Base-by-base conservation (phyloP, 1,140 invertebrate genomes). In the Drosophila pectinifera region DNA sequence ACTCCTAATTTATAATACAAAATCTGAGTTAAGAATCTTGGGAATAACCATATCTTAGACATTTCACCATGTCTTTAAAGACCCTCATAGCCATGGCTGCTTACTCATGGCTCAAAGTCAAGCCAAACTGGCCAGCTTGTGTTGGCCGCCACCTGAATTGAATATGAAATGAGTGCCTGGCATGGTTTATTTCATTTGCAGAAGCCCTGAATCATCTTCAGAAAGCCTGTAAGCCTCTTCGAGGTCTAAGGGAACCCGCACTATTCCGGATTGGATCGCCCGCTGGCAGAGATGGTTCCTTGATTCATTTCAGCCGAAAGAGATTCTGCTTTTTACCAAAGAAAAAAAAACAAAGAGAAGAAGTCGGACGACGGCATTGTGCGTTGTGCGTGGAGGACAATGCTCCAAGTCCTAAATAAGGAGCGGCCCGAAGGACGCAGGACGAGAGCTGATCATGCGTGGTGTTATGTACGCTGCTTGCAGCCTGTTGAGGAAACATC, bases 401-500 rank as follows among this genome's bases (percentile, higher is more conserved):
- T 83, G 80, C 70, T 72, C 57, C 76, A 84, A 49, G 75, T 59
- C 75, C 51, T 68, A 67, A 73, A 78, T 78, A 81, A 42, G 56
- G 39, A 45, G 31, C 14, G 22, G 53, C 31, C 10, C 51, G 20
- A 54, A 56, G 58, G 58, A 38, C 70, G 62, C 39, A 80, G 62
- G 57, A 72, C 65, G 53, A 69, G 57, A 84, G 67, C 77, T 64
- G 85, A 89, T 89, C 85, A 89, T 89, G 84, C 85, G 84, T 90
- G 80, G 84, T 84, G 80, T 75, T 75, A 70, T 75, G 81, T 58
- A 53, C 73, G 56, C 63, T 67, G 58, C 14, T 79, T 83, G 68
- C 80, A 88, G 84, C 77, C 85, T 89, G 84, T 81, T 86, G 78
- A 81, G 82, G 70, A 90, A 90, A 89, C 84, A 89, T 89, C 84